Evolutionary conservation across 2,113 vertebrate genomes (phyloP), one percentile per base, ranked within the genome.

Genomic region (Mystacornis crossleyi): DNA sequence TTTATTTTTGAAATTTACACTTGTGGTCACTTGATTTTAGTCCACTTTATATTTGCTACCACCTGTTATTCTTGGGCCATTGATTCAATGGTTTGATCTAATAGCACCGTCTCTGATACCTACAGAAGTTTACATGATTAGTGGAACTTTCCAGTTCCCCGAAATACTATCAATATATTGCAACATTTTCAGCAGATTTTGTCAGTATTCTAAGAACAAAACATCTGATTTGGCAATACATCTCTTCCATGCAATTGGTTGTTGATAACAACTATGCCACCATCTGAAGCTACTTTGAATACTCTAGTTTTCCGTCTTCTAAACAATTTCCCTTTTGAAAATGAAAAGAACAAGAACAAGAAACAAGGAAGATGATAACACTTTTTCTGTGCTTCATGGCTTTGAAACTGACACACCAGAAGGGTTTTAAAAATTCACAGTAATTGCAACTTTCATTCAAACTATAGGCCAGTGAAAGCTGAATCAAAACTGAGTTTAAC

Each of bases 381-480:
- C 7, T 90, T 69, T n/a, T 88, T 77, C 54, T 66, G 16, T 81
- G 33, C 19, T 90, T 90, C 66, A 58, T 84, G 36, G 33, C 50
- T 96, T 95, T 90, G 28, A 93, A 93, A 91, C 9, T 88, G 75
- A 72, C 48, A 88, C 14, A 61, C 53, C 42, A 97, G 93, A 95
- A 90, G 79, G 24, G 7, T 43, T 94, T 93, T 93, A 66, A 58
- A 87, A 92, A 95, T 86, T 78, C 82, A 88, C 38, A 89, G 79
- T 90, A 97, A 97, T 97, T 97, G 93, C 64, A 96, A 96, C 20
- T 89, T 84, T 94, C 54, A 91, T 92, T 95, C 87, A 78, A 87
- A 93, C 14, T 47, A 62, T 20, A 86, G 69, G 12, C 60, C 60
- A 92, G 36, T 43, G 24, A 95, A 4, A 91, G 64, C 34, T 95